phyloP scores from a whole-genome alignment of 2,888 invertebrate genomes.

The Xylocampa areola region DNA sequence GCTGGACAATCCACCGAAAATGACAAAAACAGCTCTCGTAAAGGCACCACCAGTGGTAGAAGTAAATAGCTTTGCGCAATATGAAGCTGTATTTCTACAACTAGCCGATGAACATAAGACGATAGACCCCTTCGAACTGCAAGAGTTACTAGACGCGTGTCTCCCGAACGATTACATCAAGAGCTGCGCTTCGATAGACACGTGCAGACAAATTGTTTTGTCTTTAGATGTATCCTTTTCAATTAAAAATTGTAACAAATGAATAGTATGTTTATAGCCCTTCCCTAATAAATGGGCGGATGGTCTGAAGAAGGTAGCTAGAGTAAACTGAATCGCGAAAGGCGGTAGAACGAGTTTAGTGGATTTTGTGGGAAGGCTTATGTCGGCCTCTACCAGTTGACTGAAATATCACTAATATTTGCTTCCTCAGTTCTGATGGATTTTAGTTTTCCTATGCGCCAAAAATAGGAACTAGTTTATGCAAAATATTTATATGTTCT shows the following conservation, averaged over 20 bases:
- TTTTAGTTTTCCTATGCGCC: too few relatives aligned
- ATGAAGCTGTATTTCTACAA: constrained; percentile 96
- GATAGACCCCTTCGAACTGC: constrained; percentile 97
- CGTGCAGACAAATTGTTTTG: constrained; percentile 96
- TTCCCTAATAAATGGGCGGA: too few relatives aligned
- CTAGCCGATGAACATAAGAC: constrained; percentile 97
- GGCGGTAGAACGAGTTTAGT: too few relatives aligned
- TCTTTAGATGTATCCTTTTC: constrained; percentile 95
- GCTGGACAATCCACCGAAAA: constrained; percentile 91
- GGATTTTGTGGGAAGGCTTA: too few relatives aligned
- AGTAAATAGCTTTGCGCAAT: constrained; percentile 94
- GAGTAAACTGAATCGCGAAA: too few relatives aligned
- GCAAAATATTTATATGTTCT: too few relatives aligned
- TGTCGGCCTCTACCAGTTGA: too few relatives aligned
- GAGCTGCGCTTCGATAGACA: constrained; percentile 97
- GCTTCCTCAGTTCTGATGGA: too few relatives aligned
- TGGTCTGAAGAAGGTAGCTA: too few relatives aligned
- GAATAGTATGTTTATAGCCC: too few relatives aligned
- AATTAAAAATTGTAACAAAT: constrained; percentile 1
- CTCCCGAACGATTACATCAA: constrained; percentile 98
- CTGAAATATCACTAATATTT: too few relatives aligned
- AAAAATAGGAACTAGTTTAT: too few relatives aligned
- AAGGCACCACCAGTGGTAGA: constrained; percentile 93
- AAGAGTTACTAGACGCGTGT: constrained; percentile 96
- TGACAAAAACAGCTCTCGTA: constrained; percentile 93